phyloP scores from a whole-genome alignment of 2,113 vertebrate genomes.

The Pomatorhinus ruficollis region DNA sequence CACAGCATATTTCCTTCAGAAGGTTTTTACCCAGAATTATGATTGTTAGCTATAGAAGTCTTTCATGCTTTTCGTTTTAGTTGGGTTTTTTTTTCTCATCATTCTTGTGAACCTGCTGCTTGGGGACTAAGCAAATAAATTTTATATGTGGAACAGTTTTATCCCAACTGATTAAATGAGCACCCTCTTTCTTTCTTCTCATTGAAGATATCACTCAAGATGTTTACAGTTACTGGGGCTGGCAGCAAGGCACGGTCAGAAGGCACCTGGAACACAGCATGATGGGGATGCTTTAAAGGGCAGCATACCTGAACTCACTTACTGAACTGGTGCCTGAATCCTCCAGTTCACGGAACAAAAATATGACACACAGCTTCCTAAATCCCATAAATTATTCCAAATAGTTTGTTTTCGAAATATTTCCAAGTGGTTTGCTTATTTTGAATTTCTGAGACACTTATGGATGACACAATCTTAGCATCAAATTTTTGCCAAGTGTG shows the following conservation, averaged over 20 bases:
- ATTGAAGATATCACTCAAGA: not conserved
- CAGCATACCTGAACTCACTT: not conserved
- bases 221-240: not conserved
- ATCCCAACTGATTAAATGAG: not conserved
- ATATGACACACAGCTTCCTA: not conserved
- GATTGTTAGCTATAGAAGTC: not conserved
- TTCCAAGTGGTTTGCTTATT: not conserved
- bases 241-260: not conserved
- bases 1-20: not conserved
- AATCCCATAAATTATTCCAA: not conserved
- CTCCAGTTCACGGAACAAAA: not conserved
- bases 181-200: not conserved
- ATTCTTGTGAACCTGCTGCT: not conserved
- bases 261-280: not conserved
- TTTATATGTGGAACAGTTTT: not conserved
- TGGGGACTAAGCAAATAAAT: not conserved
- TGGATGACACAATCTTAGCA: not conserved
- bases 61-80: not conserved
- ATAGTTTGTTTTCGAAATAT: not conserved
- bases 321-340: not conserved
- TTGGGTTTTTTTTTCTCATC: too few species aligned
- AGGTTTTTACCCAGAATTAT: not conserved
- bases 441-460: constrained; percentile 10
- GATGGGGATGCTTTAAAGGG: not conserved
- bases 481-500: constrained; percentile 8